These are phyloP conservation scores for Eira barbara DNA, from an alignment of 2,113 vertebrate species.

Conservation along the genomic window DNA sequence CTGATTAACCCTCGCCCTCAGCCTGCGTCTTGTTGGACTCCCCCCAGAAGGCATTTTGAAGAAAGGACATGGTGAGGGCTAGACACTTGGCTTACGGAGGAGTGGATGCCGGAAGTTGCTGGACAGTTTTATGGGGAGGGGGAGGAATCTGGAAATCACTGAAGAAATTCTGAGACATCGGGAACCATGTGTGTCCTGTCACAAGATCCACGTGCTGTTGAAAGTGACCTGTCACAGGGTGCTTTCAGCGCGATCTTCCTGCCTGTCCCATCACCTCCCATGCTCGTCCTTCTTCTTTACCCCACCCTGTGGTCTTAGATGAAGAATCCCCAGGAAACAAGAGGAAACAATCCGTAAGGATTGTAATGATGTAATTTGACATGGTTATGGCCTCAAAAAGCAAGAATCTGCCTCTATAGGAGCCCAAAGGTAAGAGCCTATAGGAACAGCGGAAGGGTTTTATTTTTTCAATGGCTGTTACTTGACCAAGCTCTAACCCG, in stretches of 20 bases:
- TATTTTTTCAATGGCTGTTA: neutral
- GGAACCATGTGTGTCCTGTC: too few species aligned
- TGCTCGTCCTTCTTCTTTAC: neutral
- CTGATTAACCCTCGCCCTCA: neutral
- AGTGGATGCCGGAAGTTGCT: neutral
- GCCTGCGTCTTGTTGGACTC: neutral
- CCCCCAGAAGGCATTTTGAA: slow-evolving; percentile 3
- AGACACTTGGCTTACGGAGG: neutral
- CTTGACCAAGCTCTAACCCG: neutral
- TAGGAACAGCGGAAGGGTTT: neutral
- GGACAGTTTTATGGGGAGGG: neutral
- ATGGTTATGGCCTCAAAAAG: neutral
- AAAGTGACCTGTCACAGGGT: too few species aligned
- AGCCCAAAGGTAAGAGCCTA: neutral
- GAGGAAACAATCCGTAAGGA: neutral
- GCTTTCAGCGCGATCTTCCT: neutral
- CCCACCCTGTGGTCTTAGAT: neutral
- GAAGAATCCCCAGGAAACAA: neutral
- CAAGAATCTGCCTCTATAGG: neutral
- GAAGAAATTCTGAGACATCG: neutral
- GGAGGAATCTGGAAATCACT: neutral
- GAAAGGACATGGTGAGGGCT: neutral
- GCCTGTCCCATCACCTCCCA: accelerated
- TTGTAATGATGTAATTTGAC: neutral
- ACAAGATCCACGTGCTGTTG: accelerated